Conservation (phyloP, 2,888 invertebrate genomes). For the Sialis fuliginosa region DNA sequence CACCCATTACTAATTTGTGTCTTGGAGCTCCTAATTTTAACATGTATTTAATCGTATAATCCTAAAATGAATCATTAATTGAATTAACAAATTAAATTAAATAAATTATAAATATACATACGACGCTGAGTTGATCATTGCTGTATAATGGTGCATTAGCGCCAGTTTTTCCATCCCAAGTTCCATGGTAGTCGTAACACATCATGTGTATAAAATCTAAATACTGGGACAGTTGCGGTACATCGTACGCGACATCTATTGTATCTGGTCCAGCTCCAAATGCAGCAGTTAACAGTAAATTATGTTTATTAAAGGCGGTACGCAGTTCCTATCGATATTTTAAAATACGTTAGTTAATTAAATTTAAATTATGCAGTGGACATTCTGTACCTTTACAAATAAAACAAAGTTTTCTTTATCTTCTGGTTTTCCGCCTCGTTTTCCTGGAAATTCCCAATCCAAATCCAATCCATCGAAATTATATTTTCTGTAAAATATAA, state of each 20-base stretch:
- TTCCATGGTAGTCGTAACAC: conserved; percentile 81
- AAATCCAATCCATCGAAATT: conserved; percentile 61
- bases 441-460: conserved; percentile 75
- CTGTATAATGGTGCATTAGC: conserved; percentile 61
- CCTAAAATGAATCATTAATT: conserved; percentile 26
- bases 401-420: conserved; percentile 63
- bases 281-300: conserved; percentile 62
- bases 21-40: conserved; percentile 53
- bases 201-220: conserved; percentile 64
- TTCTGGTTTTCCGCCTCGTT: conserved; percentile 51
- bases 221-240: conserved; percentile 46
- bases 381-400: conserved; percentile 45
- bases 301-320: conserved; percentile 46
- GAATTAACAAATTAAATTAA: background rate
- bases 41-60: conserved; percentile 59
- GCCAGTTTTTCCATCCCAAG: conserved; percentile 59
- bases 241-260: conserved; percentile 61
- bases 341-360: background rate
- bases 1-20: conserved; percentile 61
- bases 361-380: background rate
- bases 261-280: conserved; percentile 60
- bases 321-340: conserved; percentile 43
- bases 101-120: conserved; percentile 24
- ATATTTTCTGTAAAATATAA: conserved; percentile 37
- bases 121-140: conserved; percentile 46